phyloP scores from a whole-genome alignment of 2,888 invertebrate genomes.

The Rhorus exstirpatorius region DNA sequence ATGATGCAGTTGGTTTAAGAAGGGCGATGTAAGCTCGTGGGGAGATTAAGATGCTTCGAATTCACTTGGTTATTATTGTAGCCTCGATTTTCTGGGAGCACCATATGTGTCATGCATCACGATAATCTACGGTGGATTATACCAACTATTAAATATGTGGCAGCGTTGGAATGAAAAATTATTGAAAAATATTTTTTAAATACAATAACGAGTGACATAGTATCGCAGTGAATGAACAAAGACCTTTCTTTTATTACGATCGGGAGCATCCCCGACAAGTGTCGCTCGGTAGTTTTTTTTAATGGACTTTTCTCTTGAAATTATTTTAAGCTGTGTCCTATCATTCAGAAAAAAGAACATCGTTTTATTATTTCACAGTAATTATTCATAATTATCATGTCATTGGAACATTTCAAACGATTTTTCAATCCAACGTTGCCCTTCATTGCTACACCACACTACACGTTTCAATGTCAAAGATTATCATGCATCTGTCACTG shows the following conservation, averaged over 20 bases:
- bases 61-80: conserved; percentile 19
- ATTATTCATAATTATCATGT: neutral
- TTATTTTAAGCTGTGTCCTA: too few species aligned
- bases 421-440: conserved; percentile 20
- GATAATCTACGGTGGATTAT: conserved; percentile 29
- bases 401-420: neutral
- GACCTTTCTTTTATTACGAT: neutral
- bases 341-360: too few species aligned
- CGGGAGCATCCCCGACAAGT: neutral
- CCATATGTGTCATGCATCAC: conserved; percentile 18
- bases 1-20: conserved; percentile 44
- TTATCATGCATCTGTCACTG: conserved; percentile 26
- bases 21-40: conserved; percentile 2
- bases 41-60: conserved; percentile 44
- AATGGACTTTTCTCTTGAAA: neutral
- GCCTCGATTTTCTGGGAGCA: conserved; percentile 23
- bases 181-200: neutral
- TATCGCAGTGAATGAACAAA: neutral
- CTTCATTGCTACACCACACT: neutral
- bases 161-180: conserved; percentile 10
- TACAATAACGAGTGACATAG: neutral
- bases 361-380: too few species aligned
- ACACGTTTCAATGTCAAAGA: neutral
- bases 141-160: neutral
- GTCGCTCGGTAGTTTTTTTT: too few species aligned